Base-by-base conservation (phyloP, 2,113 vertebrate genomes). In the Bujurquina vittata region DNA sequence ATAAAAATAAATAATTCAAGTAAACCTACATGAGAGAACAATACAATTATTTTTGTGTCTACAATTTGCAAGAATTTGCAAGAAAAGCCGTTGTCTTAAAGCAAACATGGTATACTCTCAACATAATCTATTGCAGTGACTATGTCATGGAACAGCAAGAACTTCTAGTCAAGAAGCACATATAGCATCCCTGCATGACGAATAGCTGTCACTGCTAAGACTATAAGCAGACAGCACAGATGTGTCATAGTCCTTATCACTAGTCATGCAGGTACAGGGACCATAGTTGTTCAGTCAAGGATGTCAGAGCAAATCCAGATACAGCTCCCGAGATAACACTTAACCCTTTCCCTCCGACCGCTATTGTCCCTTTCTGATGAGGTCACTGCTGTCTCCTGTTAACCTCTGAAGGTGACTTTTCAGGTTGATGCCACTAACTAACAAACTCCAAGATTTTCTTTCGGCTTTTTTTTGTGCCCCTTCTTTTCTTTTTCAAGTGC, bases 191-290 rank as follows among this genome's bases (percentile, higher is more conserved):
- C 82, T 59, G 10, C 49, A 69, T 89, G 87, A 93, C 23, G 40
- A 89, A 91, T 81, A 75, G 84, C 77, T 33, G 73, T 88, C 87
- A 84, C 74, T 6, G 58, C 59, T 75, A 77, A 77, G 85, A 90
- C 74, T 58, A 73, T 58, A 77, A 90, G 69, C 60, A 23, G 74
- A 79, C 63, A 84, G 67, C 69, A 23, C 85, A 89, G 81, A 93
- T 92, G 88, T 49, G 74, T 93, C 90, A 93, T 89, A 81, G 49
- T 77, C 75, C 90, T 93, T 90, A 93, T 94, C 93, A 84, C 84
- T 83, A 82, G 83, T 88, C 90, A 92, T 67, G 88, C 91, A 91
- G 89, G 87, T 91, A 89, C 88, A 89, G 79, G 82, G 87, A 84
- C 90, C 87, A 86, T 57, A 81, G 84, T 46, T 78, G 87, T 80